Conservation (phyloP, 2,888 invertebrate genomes). For the Ecliptopera silaceata region DNA sequence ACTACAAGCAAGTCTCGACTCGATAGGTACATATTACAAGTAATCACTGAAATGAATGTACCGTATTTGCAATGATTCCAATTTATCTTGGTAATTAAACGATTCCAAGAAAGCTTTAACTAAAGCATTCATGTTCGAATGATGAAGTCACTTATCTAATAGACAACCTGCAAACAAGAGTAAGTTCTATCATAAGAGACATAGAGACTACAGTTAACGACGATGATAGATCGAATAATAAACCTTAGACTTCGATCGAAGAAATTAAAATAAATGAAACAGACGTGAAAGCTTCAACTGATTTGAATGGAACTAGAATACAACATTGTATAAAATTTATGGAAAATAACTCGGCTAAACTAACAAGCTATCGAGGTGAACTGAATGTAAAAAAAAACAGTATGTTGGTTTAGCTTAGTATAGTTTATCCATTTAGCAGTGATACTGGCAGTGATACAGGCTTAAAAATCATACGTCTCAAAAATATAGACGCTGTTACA, state of each 20-base stretch:
- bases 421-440: too few relatives aligned
- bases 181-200: neutral
- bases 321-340: slow-evolving; percentile 8
- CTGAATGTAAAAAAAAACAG: too few relatives aligned
- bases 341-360: too few relatives aligned
- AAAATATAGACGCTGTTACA: too few relatives aligned
- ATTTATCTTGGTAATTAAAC: slow-evolving; percentile 30
- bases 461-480: too few relatives aligned
- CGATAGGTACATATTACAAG: neutral
- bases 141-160: slow-evolving; percentile 28
- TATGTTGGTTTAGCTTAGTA: too few relatives aligned
- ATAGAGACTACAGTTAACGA: slow-evolving; percentile 5
- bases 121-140: slow-evolving; percentile 27
- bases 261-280: slow-evolving; percentile 27
- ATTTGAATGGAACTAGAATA: slow-evolving; percentile 25
- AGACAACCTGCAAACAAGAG: slow-evolving; percentile 1
- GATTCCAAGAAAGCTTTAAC: slow-evolving; percentile 31
- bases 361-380: too few relatives aligned
- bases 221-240: neutral
- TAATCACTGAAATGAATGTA: slow-evolving; percentile 7
- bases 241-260: neutral
- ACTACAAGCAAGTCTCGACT: too few relatives aligned
- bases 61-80: slow-evolving; percentile 26
- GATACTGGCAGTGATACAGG: too few relatives aligned
- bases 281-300: slow-evolving; percentile 16